A percentile compares a stretch with the other conserved stretches of the same genome.
Conservation (phyloP, 2,888 invertebrate species). For the Empis stercorea region DNA sequence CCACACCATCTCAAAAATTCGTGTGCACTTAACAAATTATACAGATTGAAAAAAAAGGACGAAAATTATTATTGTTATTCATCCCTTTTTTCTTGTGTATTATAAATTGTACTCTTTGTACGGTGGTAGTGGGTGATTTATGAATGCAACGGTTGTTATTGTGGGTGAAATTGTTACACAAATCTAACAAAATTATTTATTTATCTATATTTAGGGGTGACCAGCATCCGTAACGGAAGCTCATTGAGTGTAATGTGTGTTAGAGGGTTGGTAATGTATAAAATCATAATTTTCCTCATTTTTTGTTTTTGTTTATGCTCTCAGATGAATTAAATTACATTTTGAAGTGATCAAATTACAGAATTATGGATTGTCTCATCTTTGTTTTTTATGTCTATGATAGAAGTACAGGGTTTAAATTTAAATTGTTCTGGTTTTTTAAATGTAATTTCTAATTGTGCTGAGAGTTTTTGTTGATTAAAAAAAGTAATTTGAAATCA, state of each 20-base stretch:
- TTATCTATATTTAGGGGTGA: neutral
- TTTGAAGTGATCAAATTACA: too few species aligned
- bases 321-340: too few species aligned
- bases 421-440: neutral
- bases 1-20: too few species aligned
- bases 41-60: slow-evolving; percentile 29
- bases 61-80: slow-evolving; percentile 20
- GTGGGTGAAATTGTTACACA: neutral
- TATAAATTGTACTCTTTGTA: too few species aligned
- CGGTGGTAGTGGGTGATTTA: too few species aligned
- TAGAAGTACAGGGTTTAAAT: neutral
- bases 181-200: neutral
- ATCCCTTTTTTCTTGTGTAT: neutral
- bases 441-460: too few species aligned
- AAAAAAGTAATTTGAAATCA: too few species aligned
- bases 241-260: neutral
- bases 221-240: slow-evolving; percentile 11
- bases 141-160: neutral
- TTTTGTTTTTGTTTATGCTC: neutral
- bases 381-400: neutral
- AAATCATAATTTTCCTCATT: neutral
- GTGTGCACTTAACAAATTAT: slow-evolving; percentile 36
- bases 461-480: too few species aligned
- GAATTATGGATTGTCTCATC: neutral
- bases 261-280: too few species aligned